Conservation (phyloP, 2,113 vertebrate species). For the Merops nubicus region DNA sequence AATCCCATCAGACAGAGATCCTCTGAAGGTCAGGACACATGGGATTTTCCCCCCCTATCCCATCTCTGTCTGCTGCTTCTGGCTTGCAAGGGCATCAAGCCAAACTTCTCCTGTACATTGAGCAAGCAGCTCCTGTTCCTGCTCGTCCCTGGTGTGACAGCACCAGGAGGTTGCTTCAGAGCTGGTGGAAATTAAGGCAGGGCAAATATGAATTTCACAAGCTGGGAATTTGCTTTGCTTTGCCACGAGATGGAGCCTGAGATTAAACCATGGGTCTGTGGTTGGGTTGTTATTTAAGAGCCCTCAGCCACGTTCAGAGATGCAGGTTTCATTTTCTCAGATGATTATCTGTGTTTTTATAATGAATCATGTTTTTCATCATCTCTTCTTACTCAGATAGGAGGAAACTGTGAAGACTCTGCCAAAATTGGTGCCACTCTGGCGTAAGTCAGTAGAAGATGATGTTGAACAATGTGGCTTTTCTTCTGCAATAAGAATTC, state of each 20-base stretch:
- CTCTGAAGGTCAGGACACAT: not conserved
- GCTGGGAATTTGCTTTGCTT: not conserved
- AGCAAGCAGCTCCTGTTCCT: not conserved
- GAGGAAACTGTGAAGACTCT: not conserved
- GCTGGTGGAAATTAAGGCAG: accelerated
- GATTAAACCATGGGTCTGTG: not conserved
- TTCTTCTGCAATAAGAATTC: not conserved
- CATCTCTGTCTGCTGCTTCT: not conserved
- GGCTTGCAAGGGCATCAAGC: not conserved
- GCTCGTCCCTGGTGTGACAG: not conserved
- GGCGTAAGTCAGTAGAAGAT: not conserved
- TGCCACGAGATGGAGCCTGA: constrained; percentile 68
- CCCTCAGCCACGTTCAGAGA: not conserved
- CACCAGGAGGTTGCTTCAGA: not conserved
- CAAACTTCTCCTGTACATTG: accelerated
- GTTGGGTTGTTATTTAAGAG: not conserved
- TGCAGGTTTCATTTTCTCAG: not conserved
- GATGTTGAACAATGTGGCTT: not conserved
- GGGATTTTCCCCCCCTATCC: not conserved
- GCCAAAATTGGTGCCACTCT: not conserved
- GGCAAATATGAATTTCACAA: not conserved
- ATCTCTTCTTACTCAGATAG: not conserved
- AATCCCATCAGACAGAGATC: accelerated
- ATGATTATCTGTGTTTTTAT: not conserved
- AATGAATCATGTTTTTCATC: not conserved